phyloP scores from a whole-genome alignment of 1,140 invertebrate species.

The Pogonus chalceus region DNA sequence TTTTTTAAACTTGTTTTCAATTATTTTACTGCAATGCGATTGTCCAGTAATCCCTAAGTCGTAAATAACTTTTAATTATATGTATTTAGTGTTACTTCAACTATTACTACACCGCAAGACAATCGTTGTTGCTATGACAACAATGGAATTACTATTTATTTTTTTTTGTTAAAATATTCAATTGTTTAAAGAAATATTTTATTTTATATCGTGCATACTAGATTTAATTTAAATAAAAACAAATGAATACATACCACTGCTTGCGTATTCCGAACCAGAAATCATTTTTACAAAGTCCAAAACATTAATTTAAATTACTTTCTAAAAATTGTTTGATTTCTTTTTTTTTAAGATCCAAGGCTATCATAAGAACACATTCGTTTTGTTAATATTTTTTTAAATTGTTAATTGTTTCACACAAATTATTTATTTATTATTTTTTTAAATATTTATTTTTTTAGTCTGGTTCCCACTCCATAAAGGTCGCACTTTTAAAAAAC shows the following conservation, averaged over 20 bases:
- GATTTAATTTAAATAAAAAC: not conserved
- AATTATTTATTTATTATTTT: not conserved
- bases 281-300: constrained; percentile 3
- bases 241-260: not conserved
- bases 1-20: not conserved
- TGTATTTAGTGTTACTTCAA: not conserved
- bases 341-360: constrained; percentile 2
- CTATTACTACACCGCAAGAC: not conserved
- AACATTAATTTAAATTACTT: not conserved
- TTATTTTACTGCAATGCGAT: not conserved
- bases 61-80: not conserved
- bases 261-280: not conserved
- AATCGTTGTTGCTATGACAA: not conserved
- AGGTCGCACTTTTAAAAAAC: not conserved
- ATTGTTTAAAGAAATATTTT: not conserved
- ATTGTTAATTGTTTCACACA: not conserved
- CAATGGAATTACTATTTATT: not conserved
- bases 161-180: not conserved
- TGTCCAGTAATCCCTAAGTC: not conserved
- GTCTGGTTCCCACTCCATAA: not conserved
- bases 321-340: not conserved
- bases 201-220: not conserved
- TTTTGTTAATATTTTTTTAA: not conserved
- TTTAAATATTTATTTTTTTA: no score
- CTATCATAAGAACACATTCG: constrained; percentile 3